phyloP scores from a whole-genome alignment of 2,797 vertebrate genomes.

The Eurystomus glaucurus region DNA sequence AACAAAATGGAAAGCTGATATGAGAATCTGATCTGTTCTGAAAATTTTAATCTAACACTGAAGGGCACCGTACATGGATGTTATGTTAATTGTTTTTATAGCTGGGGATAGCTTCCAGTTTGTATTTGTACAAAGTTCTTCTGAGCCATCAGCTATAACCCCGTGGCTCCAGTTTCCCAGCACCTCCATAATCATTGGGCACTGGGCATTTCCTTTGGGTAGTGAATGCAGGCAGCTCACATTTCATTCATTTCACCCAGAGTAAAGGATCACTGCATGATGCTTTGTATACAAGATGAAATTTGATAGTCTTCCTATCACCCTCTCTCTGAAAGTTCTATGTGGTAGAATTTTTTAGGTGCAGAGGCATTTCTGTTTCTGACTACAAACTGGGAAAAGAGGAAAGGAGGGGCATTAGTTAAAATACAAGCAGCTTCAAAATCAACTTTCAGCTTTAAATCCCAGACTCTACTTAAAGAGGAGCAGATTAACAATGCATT shows the following conservation, averaged over 20 bases:
- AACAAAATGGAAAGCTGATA: neutral
- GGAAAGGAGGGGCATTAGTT: neutral
- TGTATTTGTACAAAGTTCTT: neutral
- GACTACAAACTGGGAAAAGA: neutral
- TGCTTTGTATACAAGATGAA: accelerated
- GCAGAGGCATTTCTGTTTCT: neutral
- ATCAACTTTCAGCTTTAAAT: neutral
- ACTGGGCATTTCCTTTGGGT: neutral
- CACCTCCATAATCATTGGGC: neutral
- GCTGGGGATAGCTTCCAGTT: neutral
- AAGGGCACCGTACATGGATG: accelerated
- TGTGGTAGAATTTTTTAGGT: neutral
- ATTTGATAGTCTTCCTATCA: neutral
- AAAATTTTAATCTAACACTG: neutral
- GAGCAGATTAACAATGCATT: neutral
- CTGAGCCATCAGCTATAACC: neutral
- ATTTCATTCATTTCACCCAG: neutral
- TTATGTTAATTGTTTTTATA: neutral
- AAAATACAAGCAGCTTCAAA: neutral
- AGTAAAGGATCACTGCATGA: neutral
- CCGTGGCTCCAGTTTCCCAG: neutral
- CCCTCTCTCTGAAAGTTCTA: neutral
- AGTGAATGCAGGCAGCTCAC: neutral
- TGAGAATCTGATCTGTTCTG: neutral
- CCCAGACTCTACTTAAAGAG: neutral